These are phyloP conservation scores for Sebastes melanostomus DNA, from an alignment of 2,797 vertebrate species.

Conservation along the genomic window DNA sequence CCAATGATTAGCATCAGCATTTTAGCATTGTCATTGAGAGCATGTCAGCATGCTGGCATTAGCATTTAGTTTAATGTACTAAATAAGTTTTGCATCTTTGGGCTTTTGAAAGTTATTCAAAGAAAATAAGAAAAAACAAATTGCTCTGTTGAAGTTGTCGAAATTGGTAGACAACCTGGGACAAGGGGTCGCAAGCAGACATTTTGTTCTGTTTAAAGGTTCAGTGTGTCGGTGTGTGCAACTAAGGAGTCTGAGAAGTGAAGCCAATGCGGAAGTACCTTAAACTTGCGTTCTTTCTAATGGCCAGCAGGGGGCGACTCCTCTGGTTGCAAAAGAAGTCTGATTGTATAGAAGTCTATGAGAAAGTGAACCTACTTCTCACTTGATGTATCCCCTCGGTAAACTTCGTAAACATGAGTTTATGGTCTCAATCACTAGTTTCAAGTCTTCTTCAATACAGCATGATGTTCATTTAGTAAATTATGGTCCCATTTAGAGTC, in stretches of 20 bases:
- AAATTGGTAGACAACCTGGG: neutral
- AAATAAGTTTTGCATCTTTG: neutral
- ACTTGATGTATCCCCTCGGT: fast-evolving
- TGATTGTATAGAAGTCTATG: no score
- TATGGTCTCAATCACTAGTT: no score
- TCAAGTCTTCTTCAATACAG: no score
- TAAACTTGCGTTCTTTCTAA: no score
- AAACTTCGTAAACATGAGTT: fast-evolving
- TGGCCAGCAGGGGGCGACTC: no score
- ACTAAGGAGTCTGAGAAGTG: no score
- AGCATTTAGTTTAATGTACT: neutral
- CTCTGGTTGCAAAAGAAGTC: no score
- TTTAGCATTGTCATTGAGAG: neutral
- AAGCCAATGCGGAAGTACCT: no score
- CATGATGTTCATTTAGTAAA: no score
- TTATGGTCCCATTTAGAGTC: no score
- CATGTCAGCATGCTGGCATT: neutral
- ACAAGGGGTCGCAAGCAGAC: neutral
- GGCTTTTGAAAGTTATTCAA: neutral
- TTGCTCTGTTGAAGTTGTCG: neutral
- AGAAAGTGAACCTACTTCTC: no score
- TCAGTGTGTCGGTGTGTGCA: no score
- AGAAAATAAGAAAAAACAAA: neutral
- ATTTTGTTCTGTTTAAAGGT: neutral
- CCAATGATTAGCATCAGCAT: neutral